These are phyloP conservation scores for Plutomurus gul DNA, from an alignment of 1,140 invertebrate genomes.

Conservation along the genomic window DNA sequence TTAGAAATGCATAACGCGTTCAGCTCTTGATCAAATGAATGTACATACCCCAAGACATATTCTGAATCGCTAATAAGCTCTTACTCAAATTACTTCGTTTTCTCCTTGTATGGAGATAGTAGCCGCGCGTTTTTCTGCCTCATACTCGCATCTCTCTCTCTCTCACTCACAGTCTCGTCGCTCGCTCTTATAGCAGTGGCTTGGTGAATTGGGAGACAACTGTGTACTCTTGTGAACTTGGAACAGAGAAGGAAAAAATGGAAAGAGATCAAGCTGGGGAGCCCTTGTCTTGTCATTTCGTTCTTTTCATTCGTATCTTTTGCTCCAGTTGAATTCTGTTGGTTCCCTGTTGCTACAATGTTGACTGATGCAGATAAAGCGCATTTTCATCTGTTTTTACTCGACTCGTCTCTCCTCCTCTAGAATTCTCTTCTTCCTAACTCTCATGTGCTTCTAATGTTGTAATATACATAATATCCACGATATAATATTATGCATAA, in stretches of 20 bases:
- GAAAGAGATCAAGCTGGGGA: too few species aligned
- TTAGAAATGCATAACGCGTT: slow-evolving; percentile 42
- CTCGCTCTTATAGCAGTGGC: background rate
- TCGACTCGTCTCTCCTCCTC: background rate
- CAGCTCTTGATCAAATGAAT: slow-evolving; percentile 49
- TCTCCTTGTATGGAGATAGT: background rate
- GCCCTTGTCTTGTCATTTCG: slow-evolving; percentile 3
- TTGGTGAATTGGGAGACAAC: background rate
- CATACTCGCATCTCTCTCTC: background rate
- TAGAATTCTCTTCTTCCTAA: background rate
- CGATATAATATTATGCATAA: too few species aligned
- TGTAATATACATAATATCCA: background rate
- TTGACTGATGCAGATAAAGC: background rate
- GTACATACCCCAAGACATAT: slow-evolving; percentile 35
- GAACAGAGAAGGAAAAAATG: too few species aligned
- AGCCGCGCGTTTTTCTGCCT: too few species aligned
- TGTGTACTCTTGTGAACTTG: too few species aligned
- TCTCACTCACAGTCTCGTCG: background rate
- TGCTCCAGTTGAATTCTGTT: background rate
- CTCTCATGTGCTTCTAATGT: background rate
- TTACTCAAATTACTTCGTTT: slow-evolving; percentile 39
- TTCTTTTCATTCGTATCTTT: slow-evolving; percentile 3
- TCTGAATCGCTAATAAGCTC: slow-evolving; percentile 46
- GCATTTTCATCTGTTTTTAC: background rate
- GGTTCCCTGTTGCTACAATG: slow-evolving; percentile 15